Evolutionary conservation across 2,888 invertebrate genomes (phyloP).

Genomic region (Microchrysa polita): DNA sequence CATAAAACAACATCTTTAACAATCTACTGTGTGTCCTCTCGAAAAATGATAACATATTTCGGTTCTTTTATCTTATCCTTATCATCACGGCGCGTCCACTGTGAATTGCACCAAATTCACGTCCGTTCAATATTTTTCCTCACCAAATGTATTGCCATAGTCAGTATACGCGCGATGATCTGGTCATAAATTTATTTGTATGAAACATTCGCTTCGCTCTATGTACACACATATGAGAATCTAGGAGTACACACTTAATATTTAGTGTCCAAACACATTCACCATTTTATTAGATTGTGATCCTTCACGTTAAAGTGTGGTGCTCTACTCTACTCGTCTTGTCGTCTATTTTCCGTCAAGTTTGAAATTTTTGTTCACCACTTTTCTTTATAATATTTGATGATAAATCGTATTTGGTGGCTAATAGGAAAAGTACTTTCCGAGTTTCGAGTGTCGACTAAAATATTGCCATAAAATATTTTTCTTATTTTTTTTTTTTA

Average conservation of each 20-base stretch:
- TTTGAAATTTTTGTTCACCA: constrained; percentile 2
- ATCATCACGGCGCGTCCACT: no score
- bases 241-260: constrained; percentile 7
- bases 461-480: constrained; percentile 21
- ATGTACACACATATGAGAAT: constrained; percentile 34
- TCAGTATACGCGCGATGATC: constrained; percentile 26
- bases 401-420: background rate
- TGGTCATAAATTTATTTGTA: constrained; percentile 41
- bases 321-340: no score
- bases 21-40: no score
- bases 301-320: constrained; percentile 36
- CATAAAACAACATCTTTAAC: no score
- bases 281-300: constrained; percentile 33
- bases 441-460: background rate
- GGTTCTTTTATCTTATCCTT: background rate
- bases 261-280: constrained; percentile 35
- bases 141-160: background rate
- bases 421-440: constrained; percentile 1
- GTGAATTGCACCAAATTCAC: no score
- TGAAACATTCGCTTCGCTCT: constrained; percentile 16
- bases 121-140: background rate
- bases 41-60: no score
- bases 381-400: background rate
- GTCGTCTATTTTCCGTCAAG: no score
- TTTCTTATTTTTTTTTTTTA: constrained; percentile 11